phyloP scores from a whole-genome alignment of 2,888 invertebrate species.

The Orthosia cruda region DNA sequence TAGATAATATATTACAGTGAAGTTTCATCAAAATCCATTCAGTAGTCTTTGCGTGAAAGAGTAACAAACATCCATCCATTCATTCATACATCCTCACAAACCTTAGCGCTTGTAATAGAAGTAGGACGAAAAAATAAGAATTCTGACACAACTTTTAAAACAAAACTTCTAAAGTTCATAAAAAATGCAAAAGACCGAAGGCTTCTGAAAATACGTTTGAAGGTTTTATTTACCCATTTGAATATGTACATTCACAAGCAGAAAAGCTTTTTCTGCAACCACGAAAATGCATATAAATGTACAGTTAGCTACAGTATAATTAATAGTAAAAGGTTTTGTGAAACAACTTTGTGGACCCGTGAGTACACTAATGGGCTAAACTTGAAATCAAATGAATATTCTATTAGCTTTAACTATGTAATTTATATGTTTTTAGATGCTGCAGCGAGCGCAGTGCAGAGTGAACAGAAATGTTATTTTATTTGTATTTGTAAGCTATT shows the following conservation, averaged over 20 bases:
- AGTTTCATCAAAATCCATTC: no score
- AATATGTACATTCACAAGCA: conserved; percentile 23
- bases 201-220: background rate
- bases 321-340: conserved; percentile 34
- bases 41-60: no score
- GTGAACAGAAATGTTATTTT: background rate
- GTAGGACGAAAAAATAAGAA: background rate
- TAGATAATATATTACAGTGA: no score
- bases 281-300: conserved; percentile 25
- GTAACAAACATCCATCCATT: no score
- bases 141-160: background rate
- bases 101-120: no score
- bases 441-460: background rate
- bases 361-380: conserved; percentile 61
- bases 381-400: conserved; percentile 72
- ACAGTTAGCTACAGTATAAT: conserved; percentile 15
- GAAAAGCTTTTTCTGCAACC: conserved; percentile 33
- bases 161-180: background rate
- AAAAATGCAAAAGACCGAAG: background rate
- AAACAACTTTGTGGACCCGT: conserved; percentile 34
- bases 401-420: conserved; percentile 53
- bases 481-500: no score
- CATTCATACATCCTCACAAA: no score
- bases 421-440: conserved; percentile 2
- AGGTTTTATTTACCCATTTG: conserved; percentile 10